Conservation (phyloP, 2,888 invertebrate species). For the Anoplius nigerrimus region DNA sequence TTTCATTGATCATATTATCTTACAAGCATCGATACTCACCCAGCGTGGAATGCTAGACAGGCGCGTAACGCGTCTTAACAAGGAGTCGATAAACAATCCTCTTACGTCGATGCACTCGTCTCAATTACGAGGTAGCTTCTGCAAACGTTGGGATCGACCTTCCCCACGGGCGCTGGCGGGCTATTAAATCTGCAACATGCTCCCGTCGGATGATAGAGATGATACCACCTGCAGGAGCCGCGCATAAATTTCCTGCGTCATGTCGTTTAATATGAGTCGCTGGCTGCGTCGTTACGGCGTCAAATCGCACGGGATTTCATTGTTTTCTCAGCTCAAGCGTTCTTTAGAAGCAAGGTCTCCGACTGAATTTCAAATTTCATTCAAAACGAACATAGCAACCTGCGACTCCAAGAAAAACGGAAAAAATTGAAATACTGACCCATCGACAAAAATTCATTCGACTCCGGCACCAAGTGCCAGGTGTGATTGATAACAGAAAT, state of each 20-base stretch:
- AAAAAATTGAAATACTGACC: too few species aligned
- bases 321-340: background rate
- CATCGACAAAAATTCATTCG: too few species aligned
- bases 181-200: conserved; percentile 32
- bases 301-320: conserved; percentile 24
- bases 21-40: too few species aligned
- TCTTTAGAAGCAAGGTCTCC: too few species aligned
- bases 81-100: conserved; percentile 38
- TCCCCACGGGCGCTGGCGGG: conserved; percentile 20
- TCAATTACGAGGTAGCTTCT: conserved; percentile 41
- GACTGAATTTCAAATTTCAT: too few species aligned
- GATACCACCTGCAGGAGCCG: conserved; percentile 34
- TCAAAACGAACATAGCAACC: too few species aligned
- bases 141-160: conserved; percentile 45
- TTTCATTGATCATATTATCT: too few species aligned
- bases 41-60: conserved; percentile 11
- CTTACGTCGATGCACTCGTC: conserved; percentile 45
- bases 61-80: conserved; percentile 31
- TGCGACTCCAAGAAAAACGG: too few species aligned
- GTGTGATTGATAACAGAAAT: too few species aligned
- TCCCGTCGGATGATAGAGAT: conserved; percentile 33
- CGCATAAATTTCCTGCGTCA: conserved; percentile 35
- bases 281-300: conserved; percentile 26
- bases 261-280: conserved; percentile 43
- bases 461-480: too few species aligned